These are phyloP conservation scores for Fissipunctia ypsillon DNA, from an alignment of 2,888 invertebrate genomes.

Conservation along the genomic window DNA sequence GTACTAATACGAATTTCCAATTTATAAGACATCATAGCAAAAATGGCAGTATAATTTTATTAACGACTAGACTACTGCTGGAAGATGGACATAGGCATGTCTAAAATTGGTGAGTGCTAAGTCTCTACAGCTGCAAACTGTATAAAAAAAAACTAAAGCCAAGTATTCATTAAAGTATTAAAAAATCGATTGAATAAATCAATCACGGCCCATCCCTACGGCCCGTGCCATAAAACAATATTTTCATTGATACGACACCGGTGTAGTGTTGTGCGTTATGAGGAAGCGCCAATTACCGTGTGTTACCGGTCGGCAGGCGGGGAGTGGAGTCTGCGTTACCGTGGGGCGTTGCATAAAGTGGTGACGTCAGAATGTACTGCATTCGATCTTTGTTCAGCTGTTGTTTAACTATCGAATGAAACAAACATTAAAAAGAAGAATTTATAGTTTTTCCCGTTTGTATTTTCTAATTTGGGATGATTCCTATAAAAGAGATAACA, in stretches of 20 bases:
- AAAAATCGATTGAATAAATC: conserved; percentile 1
- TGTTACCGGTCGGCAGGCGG: conserved; percentile 33
- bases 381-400: conserved; percentile 7
- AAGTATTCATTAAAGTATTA: neutral
- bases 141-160: neutral
- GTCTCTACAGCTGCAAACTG: neutral
- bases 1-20: too few relatives aligned
- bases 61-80: too few relatives aligned
- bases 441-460: neutral
- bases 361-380: conserved; percentile 46
- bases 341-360: conserved; percentile 34
- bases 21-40: too few relatives aligned
- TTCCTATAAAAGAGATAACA: neutral
- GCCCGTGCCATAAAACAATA: conserved; percentile 42
- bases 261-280: conserved; percentile 65
- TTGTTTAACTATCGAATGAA: neutral
- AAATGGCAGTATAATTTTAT: too few relatives aligned
- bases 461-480: neutral
- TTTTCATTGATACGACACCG: conserved; percentile 59
- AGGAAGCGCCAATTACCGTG: conserved; percentile 64
- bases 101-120: neutral
- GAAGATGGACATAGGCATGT: too few relatives aligned
- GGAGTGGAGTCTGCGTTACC: conserved; percentile 32
- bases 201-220: conserved; percentile 19
- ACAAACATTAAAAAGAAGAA: neutral